Evolutionary conservation across 1,140 invertebrate genomes (phyloP).

Genomic region (Pogonus chalceus): DNA sequence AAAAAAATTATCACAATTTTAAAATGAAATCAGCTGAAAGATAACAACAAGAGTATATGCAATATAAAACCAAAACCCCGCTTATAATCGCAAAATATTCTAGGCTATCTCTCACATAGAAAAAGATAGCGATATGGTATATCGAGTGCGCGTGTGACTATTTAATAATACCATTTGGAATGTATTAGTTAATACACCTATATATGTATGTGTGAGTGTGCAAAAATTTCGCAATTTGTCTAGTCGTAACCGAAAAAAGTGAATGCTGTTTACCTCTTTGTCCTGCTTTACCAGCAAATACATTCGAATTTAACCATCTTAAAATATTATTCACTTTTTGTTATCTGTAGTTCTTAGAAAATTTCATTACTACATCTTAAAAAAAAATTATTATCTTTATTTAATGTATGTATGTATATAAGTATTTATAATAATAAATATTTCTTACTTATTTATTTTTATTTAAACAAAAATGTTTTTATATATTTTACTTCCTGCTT

Average conservation of each 20-base stretch:
- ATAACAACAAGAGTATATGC: background rate
- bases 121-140: background rate
- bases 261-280: background rate
- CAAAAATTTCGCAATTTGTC: slow-evolving; percentile 14
- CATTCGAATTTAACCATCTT: too few relatives aligned
- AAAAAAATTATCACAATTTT: too few relatives aligned
- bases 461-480: too few relatives aligned
- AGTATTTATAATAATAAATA: background rate
- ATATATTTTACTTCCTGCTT: too few relatives aligned
- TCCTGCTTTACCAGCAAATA: too few relatives aligned
- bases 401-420: background rate
- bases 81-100: background rate
- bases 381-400: background rate
- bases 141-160: background rate
- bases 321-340: too few relatives aligned
- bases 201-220: slow-evolving; percentile 3
- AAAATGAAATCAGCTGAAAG: too few relatives aligned
- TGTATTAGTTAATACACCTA: background rate
- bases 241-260: slow-evolving; percentile 12
- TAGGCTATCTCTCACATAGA: background rate
- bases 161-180: too few relatives aligned
- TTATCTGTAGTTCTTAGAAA: background rate
- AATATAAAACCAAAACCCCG: background rate
- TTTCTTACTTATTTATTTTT: background rate
- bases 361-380: background rate